Evolutionary conservation across 1,140 invertebrate species (phyloP), one percentile per base, ranked within the genome.

Genomic region (Brachionus koreanus): DNA sequence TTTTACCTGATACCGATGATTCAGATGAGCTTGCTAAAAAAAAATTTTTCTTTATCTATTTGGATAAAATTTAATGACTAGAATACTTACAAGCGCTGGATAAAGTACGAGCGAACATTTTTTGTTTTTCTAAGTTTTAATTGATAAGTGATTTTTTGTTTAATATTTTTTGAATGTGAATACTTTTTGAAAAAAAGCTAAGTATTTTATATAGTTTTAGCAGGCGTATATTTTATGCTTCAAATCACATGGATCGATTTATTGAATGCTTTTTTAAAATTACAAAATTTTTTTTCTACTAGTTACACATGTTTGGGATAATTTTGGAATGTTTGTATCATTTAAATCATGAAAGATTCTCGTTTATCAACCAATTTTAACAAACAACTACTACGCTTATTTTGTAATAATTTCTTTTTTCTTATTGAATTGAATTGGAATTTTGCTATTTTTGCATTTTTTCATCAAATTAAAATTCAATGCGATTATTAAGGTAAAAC

Each of bases 211-310:
- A 69, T 69, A 39, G 35, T 69, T 69, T 69, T 69, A 10, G 10
- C 33, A 46, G 23, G 33, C 23, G 5, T 74, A 23, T 25, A 3
- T 74, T 74, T 74, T 25, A 74, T 74, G 69, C 69, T 46, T 74
- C 69, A 74, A 46, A 74, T 46, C 69, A 74, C 69, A 74, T 67
- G 35, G 63, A 37, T 67, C 29, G 63, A 67, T 57, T 57, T 57
- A 57, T 57, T 57, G 49, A 19, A 19, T 57, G 49, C n/a, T 57
- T 57, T 57, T 57, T 19, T 19, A 10, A 57, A 57, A 57, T 57
- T 57, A 57, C 49, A 57, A 57, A 57, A 23, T 57, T 57, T 57
- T 57, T 57, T 57, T 57, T 9, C 9, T 19, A 57, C 49, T 57
- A 57, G 49, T 57, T 69, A 10, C 65, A 69, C 65, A 69, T 69